These are phyloP conservation scores for Spheniscus mendiculus DNA, from an alignment of 2,113 vertebrate species.

Conservation along the genomic window DNA sequence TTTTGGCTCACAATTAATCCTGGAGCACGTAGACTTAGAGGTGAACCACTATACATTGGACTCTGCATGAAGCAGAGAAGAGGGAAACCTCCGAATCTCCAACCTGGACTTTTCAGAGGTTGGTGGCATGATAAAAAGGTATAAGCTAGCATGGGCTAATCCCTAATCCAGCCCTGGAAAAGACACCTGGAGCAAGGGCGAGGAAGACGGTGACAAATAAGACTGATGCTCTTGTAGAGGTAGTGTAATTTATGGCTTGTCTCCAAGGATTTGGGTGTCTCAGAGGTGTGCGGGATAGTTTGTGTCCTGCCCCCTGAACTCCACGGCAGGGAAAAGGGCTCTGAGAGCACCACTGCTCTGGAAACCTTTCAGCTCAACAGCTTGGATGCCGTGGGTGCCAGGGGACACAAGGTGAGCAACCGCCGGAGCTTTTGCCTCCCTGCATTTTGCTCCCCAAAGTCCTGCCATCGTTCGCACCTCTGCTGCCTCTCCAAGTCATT, in stretches of 20 bases:
- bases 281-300: background rate
- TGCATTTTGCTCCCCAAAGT: background rate
- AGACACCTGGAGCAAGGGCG: background rate
- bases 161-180: background rate
- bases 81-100: background rate
- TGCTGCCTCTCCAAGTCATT: conserved; percentile 69
- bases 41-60: background rate
- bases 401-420: background rate
- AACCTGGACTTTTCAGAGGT: background rate
- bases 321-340: background rate
- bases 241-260: background rate
- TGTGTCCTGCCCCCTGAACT: background rate
- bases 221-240: background rate
- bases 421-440: background rate
- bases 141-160: background rate
- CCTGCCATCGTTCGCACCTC: conserved; percentile 14
- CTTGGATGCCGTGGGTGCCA: fast-evolving
- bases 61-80: background rate
- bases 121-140: background rate
- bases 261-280: background rate
- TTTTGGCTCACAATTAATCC: background rate
- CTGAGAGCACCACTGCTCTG: background rate
- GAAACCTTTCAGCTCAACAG: background rate
- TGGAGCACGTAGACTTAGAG: fast-evolving
- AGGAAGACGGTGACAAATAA: no score